These are phyloP conservation scores for Uria aalge DNA, from an alignment of 2,113 vertebrate species.

Conservation along the genomic window DNA sequence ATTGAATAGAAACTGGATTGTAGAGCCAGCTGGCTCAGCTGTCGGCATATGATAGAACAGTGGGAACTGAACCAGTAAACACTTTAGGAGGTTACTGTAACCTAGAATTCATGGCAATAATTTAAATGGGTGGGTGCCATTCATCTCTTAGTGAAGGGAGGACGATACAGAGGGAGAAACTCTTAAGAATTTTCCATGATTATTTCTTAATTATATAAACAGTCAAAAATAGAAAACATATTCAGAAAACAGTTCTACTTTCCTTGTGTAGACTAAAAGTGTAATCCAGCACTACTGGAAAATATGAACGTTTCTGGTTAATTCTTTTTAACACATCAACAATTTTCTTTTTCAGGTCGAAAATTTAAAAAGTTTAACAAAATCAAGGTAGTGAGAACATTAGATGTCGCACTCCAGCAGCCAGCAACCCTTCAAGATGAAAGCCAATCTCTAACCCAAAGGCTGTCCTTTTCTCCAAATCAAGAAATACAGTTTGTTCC, in stretches of 20 bases:
- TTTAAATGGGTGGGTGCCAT: slow-evolving; percentile 16
- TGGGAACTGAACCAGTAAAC: slow-evolving; percentile 44
- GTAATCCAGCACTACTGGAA: neutral
- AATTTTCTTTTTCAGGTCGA: slow-evolving; percentile 78
- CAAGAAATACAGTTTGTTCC: slow-evolving; percentile 86
- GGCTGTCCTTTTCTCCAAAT: slow-evolving; percentile 79
- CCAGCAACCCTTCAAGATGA: slow-evolving; percentile 76
- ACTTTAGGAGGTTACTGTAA: slow-evolving; percentile 57
- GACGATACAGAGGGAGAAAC: neutral
- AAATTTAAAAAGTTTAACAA: slow-evolving; percentile 94
- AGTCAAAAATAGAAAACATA: neutral
- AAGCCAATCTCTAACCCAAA: slow-evolving; percentile 76
- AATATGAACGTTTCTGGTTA: neutral
- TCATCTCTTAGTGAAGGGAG: neutral
- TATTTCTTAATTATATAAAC: neutral
- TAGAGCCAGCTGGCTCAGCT: slow-evolving; percentile 38
- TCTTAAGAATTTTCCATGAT: slow-evolving; percentile 32
- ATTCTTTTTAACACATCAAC: neutral
- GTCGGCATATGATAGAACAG: neutral
- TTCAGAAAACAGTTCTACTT: neutral
- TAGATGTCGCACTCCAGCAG: slow-evolving; percentile 83
- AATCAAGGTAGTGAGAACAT: slow-evolving; percentile 83
- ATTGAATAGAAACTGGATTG: neutral
- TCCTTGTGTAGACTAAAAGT: neutral
- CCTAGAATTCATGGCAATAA: slow-evolving; percentile 32